phyloP scores from a whole-genome alignment of 2,888 invertebrate species.

The Troides oblongomaculatus region DNA sequence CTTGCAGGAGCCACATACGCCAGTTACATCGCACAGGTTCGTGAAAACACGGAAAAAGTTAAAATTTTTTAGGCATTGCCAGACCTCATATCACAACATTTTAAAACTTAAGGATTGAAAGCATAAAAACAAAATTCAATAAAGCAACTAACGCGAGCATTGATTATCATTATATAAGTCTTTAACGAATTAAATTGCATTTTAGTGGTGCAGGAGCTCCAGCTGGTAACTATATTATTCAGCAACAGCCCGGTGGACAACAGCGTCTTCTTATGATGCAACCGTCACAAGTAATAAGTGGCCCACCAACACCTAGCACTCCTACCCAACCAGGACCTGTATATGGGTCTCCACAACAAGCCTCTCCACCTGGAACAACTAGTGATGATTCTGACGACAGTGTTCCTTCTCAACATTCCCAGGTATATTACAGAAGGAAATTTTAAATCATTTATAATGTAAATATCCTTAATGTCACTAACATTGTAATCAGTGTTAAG shows the following conservation, averaged over 20 bases:
- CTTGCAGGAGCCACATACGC: constrained; percentile 79
- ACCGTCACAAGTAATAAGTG: constrained; percentile 74
- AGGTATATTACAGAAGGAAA: constrained; percentile 54
- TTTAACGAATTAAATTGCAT: not conserved
- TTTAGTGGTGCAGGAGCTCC: constrained; percentile 75
- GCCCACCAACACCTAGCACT: constrained; percentile 69
- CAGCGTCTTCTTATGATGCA: constrained; percentile 79
- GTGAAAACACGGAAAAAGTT: constrained; percentile 24
- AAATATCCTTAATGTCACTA: not conserved
- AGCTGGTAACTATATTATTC: constrained; percentile 80
- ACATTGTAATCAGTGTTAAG: not conserved
- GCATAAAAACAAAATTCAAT: too few relatives aligned
- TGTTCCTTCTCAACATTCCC: constrained; percentile 82
- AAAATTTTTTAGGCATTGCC: not conserved
- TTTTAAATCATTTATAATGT: not conserved
- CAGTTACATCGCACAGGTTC: constrained; percentile 72
- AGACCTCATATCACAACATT: too few relatives aligned
- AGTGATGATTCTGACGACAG: constrained; percentile 94
- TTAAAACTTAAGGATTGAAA: too few relatives aligned
- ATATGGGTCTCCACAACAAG: constrained; percentile 81
- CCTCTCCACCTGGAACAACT: constrained; percentile 86
- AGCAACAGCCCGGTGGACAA: constrained; percentile 79
- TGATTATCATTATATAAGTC: not conserved
- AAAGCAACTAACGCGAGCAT: not conserved
- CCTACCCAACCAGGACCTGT: constrained; percentile 64